A percentile compares a stretch with the other conserved stretches of the same genome.
phyloP scores from a whole-genome alignment of 2,888 invertebrate genomes.

The Scaptomyza parva region DNA sequence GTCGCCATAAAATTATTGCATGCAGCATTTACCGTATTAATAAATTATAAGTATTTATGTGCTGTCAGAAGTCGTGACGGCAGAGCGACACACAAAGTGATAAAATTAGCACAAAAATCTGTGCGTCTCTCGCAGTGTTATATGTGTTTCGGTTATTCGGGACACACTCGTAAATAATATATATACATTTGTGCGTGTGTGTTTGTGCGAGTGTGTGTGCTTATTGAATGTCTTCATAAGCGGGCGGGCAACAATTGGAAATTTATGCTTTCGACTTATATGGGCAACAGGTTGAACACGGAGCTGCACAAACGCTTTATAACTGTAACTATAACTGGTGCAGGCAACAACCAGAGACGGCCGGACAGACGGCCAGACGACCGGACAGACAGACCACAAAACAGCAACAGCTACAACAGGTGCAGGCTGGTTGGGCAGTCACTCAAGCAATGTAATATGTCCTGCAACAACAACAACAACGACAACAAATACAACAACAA shows the following conservation, averaged over 20 bases:
- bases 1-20: conserved; percentile 79
- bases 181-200: conserved; percentile 46
- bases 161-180: conserved; percentile 60
- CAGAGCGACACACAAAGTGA: conserved; percentile 85
- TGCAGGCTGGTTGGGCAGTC: conserved; percentile 52
- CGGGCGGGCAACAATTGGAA: conserved; percentile 78
- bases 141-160: conserved; percentile 29
- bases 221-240: conserved; percentile 81
- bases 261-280: conserved; percentile 75
- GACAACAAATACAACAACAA: conserved; percentile 45
- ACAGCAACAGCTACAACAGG: conserved; percentile 44
- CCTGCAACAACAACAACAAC: conserved; percentile 64
- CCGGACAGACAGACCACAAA: conserved; percentile 16
- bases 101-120: conserved; percentile 85
- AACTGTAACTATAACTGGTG: conserved; percentile 71
- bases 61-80: conserved; percentile 83
- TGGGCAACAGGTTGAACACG: conserved; percentile 59
- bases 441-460: conserved; percentile 69
- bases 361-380: conserved; percentile 12
- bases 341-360: conserved; percentile 32
- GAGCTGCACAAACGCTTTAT: conserved; percentile 46
- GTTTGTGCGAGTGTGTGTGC: conserved; percentile 41
- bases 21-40: conserved; percentile 82
- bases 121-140: conserved; percentile 62
- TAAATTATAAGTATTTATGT: conserved; percentile 84